A percentile compares a stretch with the other conserved stretches of the same genome.
These are phyloP conservation scores for Eretmochelys imbricata DNA, from an alignment of 2,113 vertebrate genomes.

Conservation along the genomic window DNA sequence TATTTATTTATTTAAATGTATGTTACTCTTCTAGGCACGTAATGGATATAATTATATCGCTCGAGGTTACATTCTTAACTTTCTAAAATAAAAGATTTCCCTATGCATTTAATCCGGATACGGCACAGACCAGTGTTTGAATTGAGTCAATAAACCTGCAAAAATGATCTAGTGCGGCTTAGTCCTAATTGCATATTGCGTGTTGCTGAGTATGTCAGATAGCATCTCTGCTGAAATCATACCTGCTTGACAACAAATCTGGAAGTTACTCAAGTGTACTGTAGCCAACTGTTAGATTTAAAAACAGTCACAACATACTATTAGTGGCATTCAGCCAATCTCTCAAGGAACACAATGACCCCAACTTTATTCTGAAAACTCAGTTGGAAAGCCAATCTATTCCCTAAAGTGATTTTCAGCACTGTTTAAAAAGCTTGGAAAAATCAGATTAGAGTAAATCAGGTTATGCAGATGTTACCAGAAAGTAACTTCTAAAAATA, in stretches of 20 bases:
- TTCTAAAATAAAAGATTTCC: not conserved
- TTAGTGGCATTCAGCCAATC: conserved; percentile 69
- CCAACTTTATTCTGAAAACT: conserved; percentile 75
- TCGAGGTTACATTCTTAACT: not conserved
- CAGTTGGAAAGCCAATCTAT: conserved; percentile 76
- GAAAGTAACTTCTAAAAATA: conserved; percentile 76
- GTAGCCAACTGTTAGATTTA: conserved; percentile 68
- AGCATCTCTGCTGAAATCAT: conserved; percentile 29
- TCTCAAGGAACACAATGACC: conserved; percentile 71
- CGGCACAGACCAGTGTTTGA: not conserved
- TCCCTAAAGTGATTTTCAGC: conserved; percentile 78
- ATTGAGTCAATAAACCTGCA: conserved; percentile 27
- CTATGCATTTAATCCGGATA: conserved; percentile 41
- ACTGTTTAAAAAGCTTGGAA: conserved; percentile 75
- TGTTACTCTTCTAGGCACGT: not conserved
- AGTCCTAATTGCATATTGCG: conserved; percentile 36
- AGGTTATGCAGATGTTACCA: conserved; percentile 77
- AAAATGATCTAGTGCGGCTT: conserved; percentile 31
- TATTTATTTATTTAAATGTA: conserved; percentile 30
- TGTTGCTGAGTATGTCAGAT: conserved; percentile 21
- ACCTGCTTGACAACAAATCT: conserved; percentile 64
- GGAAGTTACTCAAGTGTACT: conserved; percentile 60
- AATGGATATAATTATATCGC: not conserved
- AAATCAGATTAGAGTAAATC: conserved; percentile 77
- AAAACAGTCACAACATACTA: conserved; percentile 66